Conservation (phyloP, 2,888 invertebrate species). For the Amiota communis region DNA sequence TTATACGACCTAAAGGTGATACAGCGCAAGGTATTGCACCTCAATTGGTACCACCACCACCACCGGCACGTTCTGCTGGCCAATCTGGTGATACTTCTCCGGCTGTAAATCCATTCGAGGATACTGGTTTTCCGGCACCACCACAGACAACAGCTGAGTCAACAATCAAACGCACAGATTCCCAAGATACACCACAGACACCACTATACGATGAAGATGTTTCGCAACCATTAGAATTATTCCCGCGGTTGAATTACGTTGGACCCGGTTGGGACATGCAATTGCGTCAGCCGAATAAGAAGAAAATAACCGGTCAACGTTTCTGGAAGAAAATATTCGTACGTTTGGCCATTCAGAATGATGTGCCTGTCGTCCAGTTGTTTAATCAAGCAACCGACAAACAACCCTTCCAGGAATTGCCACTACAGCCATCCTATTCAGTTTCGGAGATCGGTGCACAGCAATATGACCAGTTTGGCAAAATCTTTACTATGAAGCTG, state of each 20-base stretch:
- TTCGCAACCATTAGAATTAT: conserved; percentile 92
- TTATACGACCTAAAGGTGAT: conserved; percentile 78
- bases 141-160: conserved; percentile 54
- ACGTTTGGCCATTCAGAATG: conserved; percentile 83
- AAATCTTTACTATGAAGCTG: conserved; percentile 96
- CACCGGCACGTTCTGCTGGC: conserved; percentile 63
- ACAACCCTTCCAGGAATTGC: conserved; percentile 95
- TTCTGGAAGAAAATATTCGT: conserved; percentile 99
- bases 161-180: conserved; percentile 75
- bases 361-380: conserved; percentile 89
- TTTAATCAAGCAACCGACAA: conserved; percentile 87
- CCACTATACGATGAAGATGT: conserved; percentile 95
- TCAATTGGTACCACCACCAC: conserved; percentile 82
- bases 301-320: conserved; percentile 94
- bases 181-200: conserved; percentile 90
- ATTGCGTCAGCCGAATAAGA: conserved; percentile 94
- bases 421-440: conserved; percentile 94
- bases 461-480: conserved; percentile 98
- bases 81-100: conserved; percentile 77
- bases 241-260: conserved; percentile 83
- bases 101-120: conserved; percentile 81
- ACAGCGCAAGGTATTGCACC: conserved; percentile 77
- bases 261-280: conserved; percentile 98
- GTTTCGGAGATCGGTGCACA: conserved; percentile 96
- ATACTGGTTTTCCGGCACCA: conserved; percentile 67